phyloP scores from a whole-genome alignment of 2,797 vertebrate genomes.

The Mormyrops boulengeri region DNA sequence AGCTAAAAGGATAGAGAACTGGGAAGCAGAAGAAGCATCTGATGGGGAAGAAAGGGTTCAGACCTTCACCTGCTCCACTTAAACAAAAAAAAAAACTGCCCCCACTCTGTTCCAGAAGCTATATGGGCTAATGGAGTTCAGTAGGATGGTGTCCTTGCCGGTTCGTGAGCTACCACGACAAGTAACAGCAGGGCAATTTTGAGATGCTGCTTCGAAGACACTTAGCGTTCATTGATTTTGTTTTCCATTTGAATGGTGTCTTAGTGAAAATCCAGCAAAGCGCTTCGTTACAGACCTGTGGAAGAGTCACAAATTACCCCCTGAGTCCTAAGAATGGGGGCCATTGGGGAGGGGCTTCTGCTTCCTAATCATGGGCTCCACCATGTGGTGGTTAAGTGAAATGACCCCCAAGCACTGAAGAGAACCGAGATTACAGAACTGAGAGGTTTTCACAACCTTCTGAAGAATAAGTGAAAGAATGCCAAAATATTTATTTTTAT shows the following conservation, averaged over 20 bases:
- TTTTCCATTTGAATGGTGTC: constrained; percentile 16
- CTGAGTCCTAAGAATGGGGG: background rate
- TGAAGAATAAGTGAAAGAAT: constrained; percentile 69
- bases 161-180: constrained; percentile 26
- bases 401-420: constrained; percentile 49
- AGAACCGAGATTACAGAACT: constrained; percentile 73
- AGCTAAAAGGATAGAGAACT: constrained; percentile 39
- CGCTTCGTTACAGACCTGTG: constrained; percentile 38
- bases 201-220: constrained; percentile 38
- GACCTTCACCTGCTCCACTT: background rate
- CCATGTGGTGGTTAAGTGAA: constrained; percentile 32
- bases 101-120: constrained; percentile 33
- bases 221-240: constrained; percentile 45
- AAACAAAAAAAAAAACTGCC: constrained; percentile 4
- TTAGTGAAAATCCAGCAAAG: constrained; percentile 12
- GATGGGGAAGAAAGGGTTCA: constrained; percentile 14
- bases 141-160: constrained; percentile 22
- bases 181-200: constrained; percentile 18
- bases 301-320: constrained; percentile 23
- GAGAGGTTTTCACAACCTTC: constrained; percentile 69
- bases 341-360: background rate
- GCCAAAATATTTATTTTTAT: constrained; percentile 99
- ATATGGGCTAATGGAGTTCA: constrained; percentile 41
- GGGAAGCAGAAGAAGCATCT: constrained; percentile 33
- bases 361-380: constrained; percentile 6